Base-by-base conservation (phyloP, 2,888 invertebrate genomes). In the Polydrusus tereticollis region DNA sequence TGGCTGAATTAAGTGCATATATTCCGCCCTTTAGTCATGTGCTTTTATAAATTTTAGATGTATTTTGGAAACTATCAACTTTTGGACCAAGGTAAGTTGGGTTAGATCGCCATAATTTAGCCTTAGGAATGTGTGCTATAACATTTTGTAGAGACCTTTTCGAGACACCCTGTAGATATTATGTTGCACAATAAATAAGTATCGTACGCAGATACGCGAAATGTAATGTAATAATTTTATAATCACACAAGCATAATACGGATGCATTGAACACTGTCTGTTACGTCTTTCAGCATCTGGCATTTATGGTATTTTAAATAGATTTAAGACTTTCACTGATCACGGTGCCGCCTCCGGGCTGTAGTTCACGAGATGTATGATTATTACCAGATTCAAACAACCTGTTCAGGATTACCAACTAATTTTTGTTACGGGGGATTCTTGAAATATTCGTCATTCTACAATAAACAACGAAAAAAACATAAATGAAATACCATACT, bases 321-420 rank as follows among this genome's bases (percentile, higher is more conserved):
- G 50, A 52, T 52, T 52, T 52, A 52, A n/a, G 50, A 52, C 50
- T 52, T 52, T 52, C 50, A 52, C 50, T 52, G 50, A 52, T 26
- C 50, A 21, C 26, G 23, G 23, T 41, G 41, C 14, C n/a, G 7
- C 14, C 50, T 52, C 26, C 50, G 14, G 50, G 50, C 50, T 52
- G 26, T 52, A 52, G 50, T 52, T 52, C 50, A 52, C n/a, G 50
- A 21, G 50, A 50, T 50, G 50, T 52, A 26, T 52, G 26, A 41
- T 41, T 41, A 26, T 43, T 43, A 43, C 16, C 26, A 14, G 50
- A 26, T 14, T 52, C 50, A n/a, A 52, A 52, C 26, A 26, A 52
- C 14, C 50, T 52, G 14, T 52, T 52, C 26, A 14, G 14, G 50
- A 14, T 52, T 26, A 23, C 50, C 12, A 16, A n/a, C 4, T 12